phyloP scores from a whole-genome alignment of 2,113 vertebrate genomes.

The Trematomus loennbergii region DNA sequence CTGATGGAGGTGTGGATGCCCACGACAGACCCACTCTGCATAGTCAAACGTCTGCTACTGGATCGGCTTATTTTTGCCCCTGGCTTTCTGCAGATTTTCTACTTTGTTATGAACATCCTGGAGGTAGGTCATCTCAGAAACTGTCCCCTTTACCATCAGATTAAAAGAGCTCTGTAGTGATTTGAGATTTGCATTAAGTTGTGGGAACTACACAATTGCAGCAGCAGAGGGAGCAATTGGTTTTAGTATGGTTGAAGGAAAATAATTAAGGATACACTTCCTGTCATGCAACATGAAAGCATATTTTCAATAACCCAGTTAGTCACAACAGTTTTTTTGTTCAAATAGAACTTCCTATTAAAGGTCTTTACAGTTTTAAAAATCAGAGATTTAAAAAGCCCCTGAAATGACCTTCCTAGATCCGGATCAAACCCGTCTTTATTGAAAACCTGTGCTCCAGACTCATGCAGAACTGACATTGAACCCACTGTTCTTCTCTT shows the following conservation, averaged over 20 bases:
- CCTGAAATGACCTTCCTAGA: too few species aligned
- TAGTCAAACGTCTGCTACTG: too few species aligned
- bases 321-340: neutral
- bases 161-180: neutral
- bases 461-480: too few species aligned
- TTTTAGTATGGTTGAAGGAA: neutral
- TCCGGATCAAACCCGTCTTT: too few species aligned
- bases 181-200: neutral
- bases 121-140: conserved; percentile 83
- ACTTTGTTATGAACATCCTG: conserved; percentile 87
- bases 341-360: neutral
- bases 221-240: neutral
- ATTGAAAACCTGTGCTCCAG: too few species aligned
- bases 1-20: conserved; percentile 87
- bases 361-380: too few species aligned
- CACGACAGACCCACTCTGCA: conserved; percentile 43
- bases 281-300: neutral
- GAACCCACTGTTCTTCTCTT: too few species aligned
- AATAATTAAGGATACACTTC: neutral
- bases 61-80: conserved; percentile 71
- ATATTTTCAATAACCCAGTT: neutral
- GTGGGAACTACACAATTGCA: neutral
- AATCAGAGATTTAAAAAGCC: too few species aligned
- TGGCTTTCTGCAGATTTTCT: conserved; percentile 88
- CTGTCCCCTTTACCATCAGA: too few species aligned